Conservation (phyloP, 1,140 invertebrate genomes). For the Oryzaephilus surinamensis region DNA sequence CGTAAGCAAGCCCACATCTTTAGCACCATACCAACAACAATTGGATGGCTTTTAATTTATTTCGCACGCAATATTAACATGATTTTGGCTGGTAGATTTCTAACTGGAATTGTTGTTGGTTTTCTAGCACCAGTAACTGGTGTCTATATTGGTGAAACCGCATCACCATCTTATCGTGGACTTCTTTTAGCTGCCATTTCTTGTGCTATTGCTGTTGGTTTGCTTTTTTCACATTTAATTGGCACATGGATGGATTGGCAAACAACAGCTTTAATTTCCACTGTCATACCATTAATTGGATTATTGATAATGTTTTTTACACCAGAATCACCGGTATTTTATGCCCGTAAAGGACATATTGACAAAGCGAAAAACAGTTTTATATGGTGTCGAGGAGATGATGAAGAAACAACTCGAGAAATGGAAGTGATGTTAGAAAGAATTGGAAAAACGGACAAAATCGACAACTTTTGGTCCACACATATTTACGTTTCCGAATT, state of each 20-base stretch:
- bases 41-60: conserved; percentile 57
- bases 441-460: too few species aligned
- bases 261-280: conserved; percentile 42
- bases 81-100: conserved; percentile 52
- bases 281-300: conserved; percentile 39
- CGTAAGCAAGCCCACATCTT: conserved; percentile 49
- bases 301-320: conserved; percentile 33
- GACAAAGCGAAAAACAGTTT: conserved; percentile 42
- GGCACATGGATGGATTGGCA: conserved; percentile 50
- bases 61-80: conserved; percentile 38
- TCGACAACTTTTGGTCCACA: too few species aligned
- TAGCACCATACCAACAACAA: conserved; percentile 46
- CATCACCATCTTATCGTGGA: conserved; percentile 44
- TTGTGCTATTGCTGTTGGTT: conserved; percentile 44
- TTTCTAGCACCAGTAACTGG: conserved; percentile 21
- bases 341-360: conserved; percentile 43
- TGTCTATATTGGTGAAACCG: conserved; percentile 41
- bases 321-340: conserved; percentile 64
- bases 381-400: conserved; percentile 38
- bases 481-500: too few species aligned
- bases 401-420: too few species aligned
- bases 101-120: conserved; percentile 48
- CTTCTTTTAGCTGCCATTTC: conserved; percentile 44
- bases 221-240: conserved; percentile 45
- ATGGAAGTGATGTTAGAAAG: too few species aligned